Percentiles rank a stretch among this genome's conserved stretches.
phyloP scores from a whole-genome alignment of 2,797 vertebrate genomes.

The Lagodon rhomboides region DNA sequence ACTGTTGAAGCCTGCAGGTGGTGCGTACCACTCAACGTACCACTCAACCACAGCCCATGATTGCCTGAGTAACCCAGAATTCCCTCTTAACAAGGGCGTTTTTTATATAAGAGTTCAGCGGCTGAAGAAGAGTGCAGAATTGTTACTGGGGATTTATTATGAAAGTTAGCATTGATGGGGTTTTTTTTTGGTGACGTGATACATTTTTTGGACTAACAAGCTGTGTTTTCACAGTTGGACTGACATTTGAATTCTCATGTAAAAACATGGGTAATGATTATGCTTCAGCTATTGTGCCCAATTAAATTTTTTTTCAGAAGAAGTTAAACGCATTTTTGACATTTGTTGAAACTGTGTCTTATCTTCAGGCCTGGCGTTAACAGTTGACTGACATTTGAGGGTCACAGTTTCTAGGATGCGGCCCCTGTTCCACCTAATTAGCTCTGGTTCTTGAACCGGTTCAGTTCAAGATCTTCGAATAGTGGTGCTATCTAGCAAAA shows the following conservation, averaged over 20 bases:
- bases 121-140: slow-evolving; percentile 13
- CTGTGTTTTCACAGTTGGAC: background rate
- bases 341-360: background rate
- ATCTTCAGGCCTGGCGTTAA: background rate
- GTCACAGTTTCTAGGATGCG: background rate
- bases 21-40: slow-evolving; percentile 52
- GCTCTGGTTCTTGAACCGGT: too few relatives aligned
- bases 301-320: background rate
- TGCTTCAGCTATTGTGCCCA: background rate
- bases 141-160: slow-evolving; percentile 28
- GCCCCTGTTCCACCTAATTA: background rate
- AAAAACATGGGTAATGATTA: background rate
- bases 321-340: background rate
- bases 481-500: too few relatives aligned
- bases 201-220: background rate
- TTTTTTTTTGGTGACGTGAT: background rate
- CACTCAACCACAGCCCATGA: slow-evolving; percentile 46
- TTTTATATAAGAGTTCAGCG: slow-evolving; percentile 39
- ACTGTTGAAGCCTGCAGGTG: slow-evolving; percentile 57
- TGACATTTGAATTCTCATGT: background rate
- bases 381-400: slow-evolving; percentile 7
- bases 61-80: slow-evolving; percentile 48
- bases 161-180: slow-evolving; percentile 9
- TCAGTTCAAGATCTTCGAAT: too few relatives aligned
- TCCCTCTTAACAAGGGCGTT: slow-evolving; percentile 32